A percentile compares a stretch with the other conserved stretches of the same genome.
Conservation (phyloP, 2,888 invertebrate genomes). For the Clostera curtula region DNA sequence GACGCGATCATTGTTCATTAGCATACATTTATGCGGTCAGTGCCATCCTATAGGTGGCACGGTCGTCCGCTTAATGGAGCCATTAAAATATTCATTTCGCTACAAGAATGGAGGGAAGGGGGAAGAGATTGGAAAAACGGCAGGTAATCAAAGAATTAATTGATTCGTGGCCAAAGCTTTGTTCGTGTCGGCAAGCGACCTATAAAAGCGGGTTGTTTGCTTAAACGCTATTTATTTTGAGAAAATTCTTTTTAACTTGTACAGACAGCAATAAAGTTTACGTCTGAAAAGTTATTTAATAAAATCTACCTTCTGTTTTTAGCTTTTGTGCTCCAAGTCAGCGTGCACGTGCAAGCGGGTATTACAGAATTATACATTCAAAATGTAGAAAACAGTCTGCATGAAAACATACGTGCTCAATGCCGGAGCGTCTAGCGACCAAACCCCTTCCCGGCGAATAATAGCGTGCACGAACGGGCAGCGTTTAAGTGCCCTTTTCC, state of each 20-base stretch:
- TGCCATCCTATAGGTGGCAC: not conserved
- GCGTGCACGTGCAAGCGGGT: constrained; percentile 14
- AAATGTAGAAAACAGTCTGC: not conserved
- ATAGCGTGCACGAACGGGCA: constrained; percentile 29
- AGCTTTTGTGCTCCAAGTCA: too few relatives aligned
- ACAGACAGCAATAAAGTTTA: too few relatives aligned
- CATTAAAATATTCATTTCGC: constrained; percentile 33
- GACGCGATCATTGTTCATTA: too few relatives aligned
- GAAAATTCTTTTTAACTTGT: too few relatives aligned
- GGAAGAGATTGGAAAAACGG: constrained; percentile 26
- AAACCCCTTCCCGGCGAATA: constrained; percentile 27
- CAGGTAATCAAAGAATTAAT: constrained; percentile 41
- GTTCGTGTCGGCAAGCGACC: constrained; percentile 9
- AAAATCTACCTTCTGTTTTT: too few relatives aligned
- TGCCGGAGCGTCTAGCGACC: constrained; percentile 14
- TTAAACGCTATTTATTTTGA: too few relatives aligned
- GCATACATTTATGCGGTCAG: not conserved
- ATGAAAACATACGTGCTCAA: constrained; percentile 4
- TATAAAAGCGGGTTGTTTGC: too few relatives aligned
- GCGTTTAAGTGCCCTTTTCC: constrained; percentile 34
- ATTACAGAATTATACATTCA: constrained; percentile 1
- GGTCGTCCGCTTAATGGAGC: constrained; percentile 25
- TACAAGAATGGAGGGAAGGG: constrained; percentile 4
- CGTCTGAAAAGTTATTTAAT: too few relatives aligned
- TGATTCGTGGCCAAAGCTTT: constrained; percentile 26